Percentiles rank a stretch among this genome's conserved stretches.
These are phyloP conservation scores for Ditula angustiorana DNA, from an alignment of 2,888 invertebrate species.

Conservation along the genomic window DNA sequence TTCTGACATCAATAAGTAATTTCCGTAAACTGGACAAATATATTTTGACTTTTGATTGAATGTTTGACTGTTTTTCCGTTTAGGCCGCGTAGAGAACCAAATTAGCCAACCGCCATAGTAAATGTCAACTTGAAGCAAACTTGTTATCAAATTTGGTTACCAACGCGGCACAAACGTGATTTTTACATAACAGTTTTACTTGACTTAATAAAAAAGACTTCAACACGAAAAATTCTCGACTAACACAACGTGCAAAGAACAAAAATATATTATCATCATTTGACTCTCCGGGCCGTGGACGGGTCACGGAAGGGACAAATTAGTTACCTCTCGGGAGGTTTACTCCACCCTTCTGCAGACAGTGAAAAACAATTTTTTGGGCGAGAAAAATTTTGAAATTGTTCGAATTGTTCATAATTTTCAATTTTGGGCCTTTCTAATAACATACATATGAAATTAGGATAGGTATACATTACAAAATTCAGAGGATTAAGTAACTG, in stretches of 20 bases:
- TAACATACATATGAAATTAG: too few species aligned
- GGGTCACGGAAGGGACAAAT: constrained; percentile 36
- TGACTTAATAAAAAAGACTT: background rate
- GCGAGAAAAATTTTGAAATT: background rate
- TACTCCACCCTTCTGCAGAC: constrained; percentile 26
- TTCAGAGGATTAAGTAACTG: too few species aligned
- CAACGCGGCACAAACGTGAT: background rate
- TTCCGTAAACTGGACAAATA: too few species aligned
- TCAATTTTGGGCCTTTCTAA: background rate
- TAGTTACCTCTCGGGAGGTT: constrained; percentile 37
- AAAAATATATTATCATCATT: constrained; percentile 31
- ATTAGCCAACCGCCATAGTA: too few species aligned
- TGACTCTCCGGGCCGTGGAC: constrained; percentile 3
- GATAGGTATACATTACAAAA: too few species aligned
- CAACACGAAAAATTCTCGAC: constrained; percentile 3
- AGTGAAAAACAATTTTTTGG: constrained; percentile 23
- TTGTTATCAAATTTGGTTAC: background rate
- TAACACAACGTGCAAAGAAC: constrained; percentile 25
- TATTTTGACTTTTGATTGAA: too few species aligned
- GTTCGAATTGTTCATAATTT: background rate
- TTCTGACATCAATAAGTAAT: too few species aligned
- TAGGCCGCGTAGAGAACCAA: too few species aligned
- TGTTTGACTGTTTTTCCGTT: too few species aligned
- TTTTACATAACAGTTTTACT: background rate
- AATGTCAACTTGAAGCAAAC: too few species aligned